phyloP scores from a whole-genome alignment of 2,797 vertebrate species.

The Stomatorhinus walkeri region DNA sequence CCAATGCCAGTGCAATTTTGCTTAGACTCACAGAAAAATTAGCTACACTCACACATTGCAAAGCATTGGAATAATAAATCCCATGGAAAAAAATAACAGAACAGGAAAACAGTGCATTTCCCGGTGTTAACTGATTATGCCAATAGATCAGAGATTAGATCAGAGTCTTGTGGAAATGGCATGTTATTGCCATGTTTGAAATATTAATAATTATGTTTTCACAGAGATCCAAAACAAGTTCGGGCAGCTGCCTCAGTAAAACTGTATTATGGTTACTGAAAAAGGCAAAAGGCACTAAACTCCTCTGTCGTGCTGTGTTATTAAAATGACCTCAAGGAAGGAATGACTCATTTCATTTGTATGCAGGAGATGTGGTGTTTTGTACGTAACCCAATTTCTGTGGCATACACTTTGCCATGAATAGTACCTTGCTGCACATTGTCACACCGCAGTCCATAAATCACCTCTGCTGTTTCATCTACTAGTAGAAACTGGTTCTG shows the following conservation, averaged over 20 bases:
- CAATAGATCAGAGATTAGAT: background rate
- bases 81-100: background rate
- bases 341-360: conserved; percentile 55
- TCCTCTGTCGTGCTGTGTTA: conserved; percentile 45
- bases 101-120: background rate
- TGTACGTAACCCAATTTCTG: conserved; percentile 46
- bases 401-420: conserved; percentile 44
- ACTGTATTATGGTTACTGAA: background rate
- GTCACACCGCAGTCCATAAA: conserved; percentile 55
- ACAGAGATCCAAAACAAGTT: background rate
- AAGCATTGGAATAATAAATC: background rate
- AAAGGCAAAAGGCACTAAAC: conserved; percentile 31
- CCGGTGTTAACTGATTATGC: background rate
- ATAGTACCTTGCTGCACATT: conserved; percentile 43
- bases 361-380: conserved; percentile 53
- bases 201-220: conserved; percentile 13
- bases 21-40: background rate
- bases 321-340: conserved; percentile 55
- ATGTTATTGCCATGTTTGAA: background rate
- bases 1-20: background rate
- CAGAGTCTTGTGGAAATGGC: background rate
- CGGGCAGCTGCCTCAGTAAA: background rate
- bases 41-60: background rate
- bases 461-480: conserved; percentile 52
- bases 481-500: conserved; percentile 40